Percentiles rank a stretch among this genome's conserved stretches.
Conservation (phyloP, 2,888 invertebrate species). For the Caenorhabditis angaria region DNA sequence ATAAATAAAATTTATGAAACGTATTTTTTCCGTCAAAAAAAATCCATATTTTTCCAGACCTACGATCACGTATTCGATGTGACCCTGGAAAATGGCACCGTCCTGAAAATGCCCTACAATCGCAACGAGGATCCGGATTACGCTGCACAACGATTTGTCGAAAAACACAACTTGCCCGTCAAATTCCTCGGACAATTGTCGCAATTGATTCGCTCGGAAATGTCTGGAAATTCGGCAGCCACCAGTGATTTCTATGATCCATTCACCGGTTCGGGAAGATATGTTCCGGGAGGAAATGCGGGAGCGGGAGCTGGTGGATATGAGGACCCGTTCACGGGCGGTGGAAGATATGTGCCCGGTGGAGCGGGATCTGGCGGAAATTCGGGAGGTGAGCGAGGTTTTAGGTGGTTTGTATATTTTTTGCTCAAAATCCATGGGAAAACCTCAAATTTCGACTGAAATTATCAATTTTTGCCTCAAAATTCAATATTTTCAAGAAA, state of each 20-base stretch:
- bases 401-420: no score
- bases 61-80: slow-evolving; percentile 95
- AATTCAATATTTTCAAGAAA: no score
- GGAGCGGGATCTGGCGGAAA: background rate
- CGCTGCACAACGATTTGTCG: slow-evolving; percentile 88
- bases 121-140: slow-evolving; percentile 89
- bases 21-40: slow-evolving; percentile 40
- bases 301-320: background rate
- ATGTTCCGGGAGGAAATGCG: slow-evolving; percentile 61
- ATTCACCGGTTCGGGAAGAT: slow-evolving; percentile 68
- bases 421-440: no score
- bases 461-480: no score
- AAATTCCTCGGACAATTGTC: slow-evolving; percentile 56
- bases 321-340: slow-evolving; percentile 45
- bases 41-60: slow-evolving; percentile 38
- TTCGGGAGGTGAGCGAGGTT: no score
- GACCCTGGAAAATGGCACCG: slow-evolving; percentile 87
- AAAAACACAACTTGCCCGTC: slow-evolving; percentile 85
- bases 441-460: no score
- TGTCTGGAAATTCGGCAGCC: slow-evolving; percentile 7
- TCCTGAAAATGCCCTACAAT: slow-evolving; percentile 88
- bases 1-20: no score
- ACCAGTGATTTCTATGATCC: slow-evolving; percentile 26
- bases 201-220: slow-evolving; percentile 7
- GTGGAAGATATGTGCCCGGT: slow-evolving; percentile 71